These are phyloP conservation scores for Ylistrum balloti DNA, from an alignment of 1,140 invertebrate genomes.

Conservation along the genomic window DNA sequence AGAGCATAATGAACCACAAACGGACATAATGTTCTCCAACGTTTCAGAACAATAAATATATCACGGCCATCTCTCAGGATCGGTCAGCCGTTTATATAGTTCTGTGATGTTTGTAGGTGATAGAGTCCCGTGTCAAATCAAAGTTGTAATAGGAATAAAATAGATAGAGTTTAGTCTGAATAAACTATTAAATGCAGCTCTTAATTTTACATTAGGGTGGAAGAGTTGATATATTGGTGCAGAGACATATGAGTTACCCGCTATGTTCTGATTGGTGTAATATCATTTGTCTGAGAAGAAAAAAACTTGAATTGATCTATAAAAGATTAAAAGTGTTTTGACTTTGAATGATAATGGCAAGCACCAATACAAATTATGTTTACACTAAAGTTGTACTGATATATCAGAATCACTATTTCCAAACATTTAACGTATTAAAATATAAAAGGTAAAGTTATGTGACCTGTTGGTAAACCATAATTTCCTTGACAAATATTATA, in stretches of 20 bases:
- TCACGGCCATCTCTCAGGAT: not conserved
- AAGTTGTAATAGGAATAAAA: slow-evolving; percentile 13
- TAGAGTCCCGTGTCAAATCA: slow-evolving; percentile 5
- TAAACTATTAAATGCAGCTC: not conserved
- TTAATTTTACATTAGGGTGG: slow-evolving; percentile 17
- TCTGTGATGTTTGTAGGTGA: not conserved
- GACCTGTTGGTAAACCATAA: no score
- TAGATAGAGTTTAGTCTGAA: slow-evolving; percentile 20
- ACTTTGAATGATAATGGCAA: no score
- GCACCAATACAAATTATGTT: no score
- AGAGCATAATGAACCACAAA: slow-evolving; percentile 38
- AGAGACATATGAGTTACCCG: no score
- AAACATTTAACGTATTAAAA: no score
- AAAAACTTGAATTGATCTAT: no score
- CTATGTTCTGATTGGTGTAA: no score
- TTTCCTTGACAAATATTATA: no score
- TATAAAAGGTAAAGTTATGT: no score
- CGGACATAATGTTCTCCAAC: slow-evolving; percentile 31
- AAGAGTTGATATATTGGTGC: slow-evolving; percentile 32
- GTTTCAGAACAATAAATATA: slow-evolving; percentile 40
- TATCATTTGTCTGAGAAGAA: not conserved
- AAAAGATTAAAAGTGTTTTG: no score
- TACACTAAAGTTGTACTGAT: no score
- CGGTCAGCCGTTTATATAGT: slow-evolving; percentile 2
- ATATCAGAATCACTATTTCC: no score